Base-by-base conservation (phyloP, 2,113 vertebrate genomes). In the Brachyhypopomus gauderio region DNA sequence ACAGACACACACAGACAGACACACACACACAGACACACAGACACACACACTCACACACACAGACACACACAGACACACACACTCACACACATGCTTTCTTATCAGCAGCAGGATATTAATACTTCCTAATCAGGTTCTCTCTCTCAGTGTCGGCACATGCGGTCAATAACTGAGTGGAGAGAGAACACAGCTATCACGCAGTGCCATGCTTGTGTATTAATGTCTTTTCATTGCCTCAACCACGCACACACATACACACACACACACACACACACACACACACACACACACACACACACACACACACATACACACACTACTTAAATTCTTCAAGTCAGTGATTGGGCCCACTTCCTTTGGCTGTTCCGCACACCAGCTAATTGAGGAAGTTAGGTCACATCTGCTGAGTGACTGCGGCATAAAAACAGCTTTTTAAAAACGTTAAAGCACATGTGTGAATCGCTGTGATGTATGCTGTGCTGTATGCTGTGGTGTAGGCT, bases 341-440 rank as follows among this genome's bases (percentile, higher is more conserved):
- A 80, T 45, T 84, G 45, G 63, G 55, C 48, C 66, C 23, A 7
- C 45, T 72, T 79, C 63, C n/a, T n/a, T n/a, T n/a, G n/a, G n/a
- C n/a, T n/a, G n/a, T n/a, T n/a, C n/a, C n/a, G 34, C 14, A 56
- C 34, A 55, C 58, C 52, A 25, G 66, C 59, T 79, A 77, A 79
- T 62, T 83, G 59, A 83, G 77, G 77, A 85, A 83, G 81, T 64
- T 23, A 48, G 62, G 77, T 59, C 60, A 60, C 22, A 85, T 85
- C 66, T 72, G 66, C 27, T 34, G 60, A 2, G 62, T 16, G 6
- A 25, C 67, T 79, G 72, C 23, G 5, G 25, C 25, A 59, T 16
- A 20, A 19, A 59, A 74, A 60, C 70, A 45, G 3, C 25, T 45
- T 23, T 38, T 9, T 36, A 25, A 66, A 77, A 36, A 22, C 4